A percentile compares a stretch with the other conserved stretches of the same genome.
Evolutionary conservation across 2,113 vertebrate genomes (phyloP).

Genomic region (Bothrops jararaca): DNA sequence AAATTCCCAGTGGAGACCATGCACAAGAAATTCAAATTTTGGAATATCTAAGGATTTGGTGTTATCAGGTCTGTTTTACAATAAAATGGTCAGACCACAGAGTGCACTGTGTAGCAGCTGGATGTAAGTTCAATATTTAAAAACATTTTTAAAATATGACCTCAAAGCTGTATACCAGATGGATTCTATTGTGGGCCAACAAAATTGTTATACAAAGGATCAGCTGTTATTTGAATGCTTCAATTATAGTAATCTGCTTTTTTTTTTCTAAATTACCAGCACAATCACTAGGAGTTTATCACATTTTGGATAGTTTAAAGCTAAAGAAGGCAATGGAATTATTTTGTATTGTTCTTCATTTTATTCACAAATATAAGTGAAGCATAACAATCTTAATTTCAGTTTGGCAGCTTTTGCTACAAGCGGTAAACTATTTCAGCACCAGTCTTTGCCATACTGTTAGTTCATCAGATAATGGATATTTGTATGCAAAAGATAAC

Average conservation of each 20-base stretch:
- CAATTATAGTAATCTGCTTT: neutral
- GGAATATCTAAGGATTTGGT: neutral
- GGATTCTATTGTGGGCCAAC: neutral
- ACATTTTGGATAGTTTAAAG: neutral
- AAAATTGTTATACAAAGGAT: neutral
- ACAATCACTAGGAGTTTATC: neutral
- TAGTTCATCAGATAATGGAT: constrained; percentile 19
- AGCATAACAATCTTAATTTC: constrained; percentile 3
- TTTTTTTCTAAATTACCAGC: neutral
- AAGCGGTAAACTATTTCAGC: constrained; percentile 16
- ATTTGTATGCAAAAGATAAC: constrained; percentile 18
- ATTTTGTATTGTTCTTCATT: neutral
- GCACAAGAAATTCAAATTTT: neutral
- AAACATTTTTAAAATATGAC: neutral
- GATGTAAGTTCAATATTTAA: neutral
- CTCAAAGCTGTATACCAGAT: neutral
- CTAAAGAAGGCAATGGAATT: neutral
- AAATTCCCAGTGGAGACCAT: neutral
- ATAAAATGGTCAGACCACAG: too few species aligned
- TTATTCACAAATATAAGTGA: neutral
- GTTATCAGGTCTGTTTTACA: neutral
- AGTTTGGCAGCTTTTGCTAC: neutral
- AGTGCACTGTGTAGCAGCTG: neutral
- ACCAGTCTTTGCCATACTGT: neutral
- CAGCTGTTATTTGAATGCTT: neutral